Conservation (phyloP, 2,113 vertebrate genomes). For the Mesitornis unicolor region DNA sequence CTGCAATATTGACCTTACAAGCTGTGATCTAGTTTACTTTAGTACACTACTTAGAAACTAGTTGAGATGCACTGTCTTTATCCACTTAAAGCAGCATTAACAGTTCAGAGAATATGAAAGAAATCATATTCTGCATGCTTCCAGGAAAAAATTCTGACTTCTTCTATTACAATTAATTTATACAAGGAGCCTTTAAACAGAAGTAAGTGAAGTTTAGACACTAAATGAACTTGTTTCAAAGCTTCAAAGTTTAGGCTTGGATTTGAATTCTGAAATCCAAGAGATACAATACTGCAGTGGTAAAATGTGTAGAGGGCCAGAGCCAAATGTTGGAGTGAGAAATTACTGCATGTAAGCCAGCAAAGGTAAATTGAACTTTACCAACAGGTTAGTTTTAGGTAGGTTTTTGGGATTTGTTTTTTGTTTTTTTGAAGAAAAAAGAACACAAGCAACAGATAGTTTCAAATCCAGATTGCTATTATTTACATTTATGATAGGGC, state of each 20-base stretch:
- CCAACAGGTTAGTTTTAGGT: background rate
- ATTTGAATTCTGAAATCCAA: background rate
- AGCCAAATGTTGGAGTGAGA: background rate
- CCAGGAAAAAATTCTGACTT: background rate
- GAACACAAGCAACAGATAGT: background rate
- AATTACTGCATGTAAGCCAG: background rate
- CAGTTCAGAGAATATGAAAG: background rate
- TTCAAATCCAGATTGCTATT: background rate
- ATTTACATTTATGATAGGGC: background rate
- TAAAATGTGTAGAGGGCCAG: background rate
- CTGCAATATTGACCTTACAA: background rate
- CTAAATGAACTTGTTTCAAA: background rate
- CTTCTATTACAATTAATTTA: background rate
- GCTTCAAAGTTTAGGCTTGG: background rate
- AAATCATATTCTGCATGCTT: background rate
- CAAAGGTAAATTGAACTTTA: background rate
- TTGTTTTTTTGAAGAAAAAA: background rate
- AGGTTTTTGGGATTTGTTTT: background rate
- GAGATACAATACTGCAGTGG: background rate
- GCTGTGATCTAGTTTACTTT: background rate
- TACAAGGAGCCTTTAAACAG: background rate
- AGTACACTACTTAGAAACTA: background rate
- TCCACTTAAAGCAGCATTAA: background rate
- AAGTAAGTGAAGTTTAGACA: background rate
- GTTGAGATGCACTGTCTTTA: background rate